phyloP scores from a whole-genome alignment of 2,113 vertebrate genomes.

The Riparia riparia region DNA sequence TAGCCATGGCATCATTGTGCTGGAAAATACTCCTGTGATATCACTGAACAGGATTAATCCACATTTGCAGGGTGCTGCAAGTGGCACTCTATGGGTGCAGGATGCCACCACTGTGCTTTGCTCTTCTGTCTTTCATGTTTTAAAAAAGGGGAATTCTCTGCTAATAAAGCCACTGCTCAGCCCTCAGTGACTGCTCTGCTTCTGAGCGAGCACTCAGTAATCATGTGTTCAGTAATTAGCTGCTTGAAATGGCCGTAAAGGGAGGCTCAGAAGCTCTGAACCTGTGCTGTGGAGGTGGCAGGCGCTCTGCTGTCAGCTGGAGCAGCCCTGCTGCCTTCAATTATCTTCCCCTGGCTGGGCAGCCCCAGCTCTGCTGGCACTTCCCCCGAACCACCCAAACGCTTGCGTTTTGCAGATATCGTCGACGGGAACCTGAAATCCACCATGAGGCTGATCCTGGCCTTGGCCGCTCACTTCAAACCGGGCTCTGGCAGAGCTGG shows the following conservation, averaged over 20 bases:
- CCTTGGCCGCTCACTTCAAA: conserved; percentile 96
- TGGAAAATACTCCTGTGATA: background rate
- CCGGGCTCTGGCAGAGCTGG: conserved; percentile 75
- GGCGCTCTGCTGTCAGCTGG: background rate
- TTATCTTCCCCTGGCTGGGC: fast-evolving
- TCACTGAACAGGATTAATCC: background rate
- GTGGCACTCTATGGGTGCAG: background rate
- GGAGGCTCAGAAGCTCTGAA: background rate
- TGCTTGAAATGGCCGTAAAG: background rate
- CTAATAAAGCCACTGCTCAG: background rate
- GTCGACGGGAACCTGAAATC: conserved; percentile 96
- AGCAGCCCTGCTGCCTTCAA: background rate
- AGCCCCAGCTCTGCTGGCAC: background rate
- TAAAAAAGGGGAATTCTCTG: background rate
- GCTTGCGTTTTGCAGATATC: conserved; percentile 79
- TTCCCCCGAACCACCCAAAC: fast-evolving
- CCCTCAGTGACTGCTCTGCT: background rate
- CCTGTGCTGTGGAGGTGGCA: background rate
- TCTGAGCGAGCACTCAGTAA: background rate
- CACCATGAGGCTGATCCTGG: conserved; percentile 95
- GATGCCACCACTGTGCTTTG: background rate
- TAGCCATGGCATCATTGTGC: background rate
- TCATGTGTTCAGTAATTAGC: background rate
- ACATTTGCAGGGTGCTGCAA: background rate
- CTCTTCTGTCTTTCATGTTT: background rate